phyloP scores from a whole-genome alignment of 2,113 vertebrate species.

The Indri indri region DNA sequence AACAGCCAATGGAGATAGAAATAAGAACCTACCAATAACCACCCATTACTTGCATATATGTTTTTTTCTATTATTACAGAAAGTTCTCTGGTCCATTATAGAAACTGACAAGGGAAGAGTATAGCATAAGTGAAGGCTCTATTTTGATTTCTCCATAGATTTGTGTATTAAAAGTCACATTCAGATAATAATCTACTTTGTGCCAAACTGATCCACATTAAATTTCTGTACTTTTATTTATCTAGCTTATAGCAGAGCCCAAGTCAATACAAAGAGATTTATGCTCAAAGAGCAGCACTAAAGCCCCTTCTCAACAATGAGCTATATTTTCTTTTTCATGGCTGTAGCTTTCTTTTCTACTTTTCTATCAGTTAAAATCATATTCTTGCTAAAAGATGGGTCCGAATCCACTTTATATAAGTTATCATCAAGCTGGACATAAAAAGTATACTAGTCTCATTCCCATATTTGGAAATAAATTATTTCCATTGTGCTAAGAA shows the following conservation, averaged over 20 bases:
- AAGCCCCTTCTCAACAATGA: neutral
- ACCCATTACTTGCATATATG: neutral
- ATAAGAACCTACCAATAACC: neutral
- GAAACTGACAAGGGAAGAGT: neutral
- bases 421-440: neutral
- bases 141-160: constrained; percentile 49
- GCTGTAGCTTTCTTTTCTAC: neutral
- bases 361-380: constrained; percentile 21
- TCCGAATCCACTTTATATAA: neutral
- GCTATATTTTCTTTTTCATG: neutral
- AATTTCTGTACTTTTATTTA: constrained; percentile 54
- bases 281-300: neutral
- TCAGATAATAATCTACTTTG: neutral
- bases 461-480: constrained; percentile 6
- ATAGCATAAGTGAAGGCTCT: neutral
- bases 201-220: constrained; percentile 35
- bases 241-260: neutral
- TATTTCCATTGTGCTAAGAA: neutral
- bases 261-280: constrained; percentile 29
- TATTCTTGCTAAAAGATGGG: neutral
- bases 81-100: constrained; percentile 17
- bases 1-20: neutral
- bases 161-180: constrained; percentile 47
- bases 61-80: neutral
- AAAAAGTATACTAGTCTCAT: neutral